phyloP scores from a whole-genome alignment of 2,113 vertebrate genomes.

The Taxidea taxus region DNA sequence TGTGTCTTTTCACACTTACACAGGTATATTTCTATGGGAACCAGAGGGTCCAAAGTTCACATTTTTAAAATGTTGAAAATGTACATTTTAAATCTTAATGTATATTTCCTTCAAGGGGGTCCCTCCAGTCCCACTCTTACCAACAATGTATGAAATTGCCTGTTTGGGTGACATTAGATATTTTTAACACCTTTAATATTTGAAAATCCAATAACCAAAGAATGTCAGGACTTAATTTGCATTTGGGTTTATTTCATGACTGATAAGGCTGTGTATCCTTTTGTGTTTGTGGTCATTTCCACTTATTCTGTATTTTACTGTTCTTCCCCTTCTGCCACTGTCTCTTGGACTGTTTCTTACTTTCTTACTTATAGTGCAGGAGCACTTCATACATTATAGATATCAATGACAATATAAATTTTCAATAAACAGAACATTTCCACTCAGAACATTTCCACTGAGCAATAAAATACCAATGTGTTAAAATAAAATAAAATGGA shows the following conservation, averaged over 20 bases:
- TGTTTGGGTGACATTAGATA: neutral
- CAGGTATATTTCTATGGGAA: neutral
- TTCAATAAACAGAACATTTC: slow-evolving; percentile 34
- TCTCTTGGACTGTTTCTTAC: neutral
- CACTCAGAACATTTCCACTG: neutral
- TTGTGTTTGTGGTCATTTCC: neutral
- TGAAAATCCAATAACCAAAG: neutral
- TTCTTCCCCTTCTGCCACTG: neutral
- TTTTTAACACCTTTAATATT: neutral
- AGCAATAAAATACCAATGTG: neutral
- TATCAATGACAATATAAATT: neutral
- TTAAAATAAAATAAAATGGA: no score
- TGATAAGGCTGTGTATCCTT: neutral
- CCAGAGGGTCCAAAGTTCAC: neutral
- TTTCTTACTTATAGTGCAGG: neutral
- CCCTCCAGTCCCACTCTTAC: neutral
- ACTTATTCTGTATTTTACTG: neutral
- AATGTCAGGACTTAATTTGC: neutral
- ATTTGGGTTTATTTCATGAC: neutral
- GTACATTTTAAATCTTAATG: neutral
- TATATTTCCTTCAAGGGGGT: neutral
- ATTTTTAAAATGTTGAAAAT: neutral
- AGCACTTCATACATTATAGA: neutral
- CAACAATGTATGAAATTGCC: neutral
- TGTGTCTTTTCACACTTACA: neutral